Evolutionary conservation across 2,797 vertebrate species (phyloP), one percentile per base, ranked within the genome.

Genomic region (Karalla daura): DNA sequence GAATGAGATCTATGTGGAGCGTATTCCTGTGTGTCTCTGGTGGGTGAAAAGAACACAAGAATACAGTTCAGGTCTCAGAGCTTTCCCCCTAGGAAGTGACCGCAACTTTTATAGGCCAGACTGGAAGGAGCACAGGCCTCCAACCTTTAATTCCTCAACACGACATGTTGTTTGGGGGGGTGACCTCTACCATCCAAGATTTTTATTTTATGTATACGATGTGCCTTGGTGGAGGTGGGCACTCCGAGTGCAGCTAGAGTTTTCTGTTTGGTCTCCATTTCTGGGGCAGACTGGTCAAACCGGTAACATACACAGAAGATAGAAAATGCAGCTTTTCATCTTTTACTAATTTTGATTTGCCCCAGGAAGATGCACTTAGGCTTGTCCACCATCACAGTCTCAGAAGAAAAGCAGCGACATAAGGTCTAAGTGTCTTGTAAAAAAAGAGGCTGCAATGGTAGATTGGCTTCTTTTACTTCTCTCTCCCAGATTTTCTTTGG

Each of bases 31-130:
- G 41, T 60, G 81, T 63, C 46, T 65, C 58, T 55, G 63, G 27
- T 40, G 53, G 70, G 54, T n/a, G 53, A n/a, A 24, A 69, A 69
- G 60, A 83, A 64, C 32, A 24, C n/a, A 10, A 49, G 21, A 63
- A 63, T 55, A 4, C 7, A 51, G 39, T 61, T 67, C 50, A 51
- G 49, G 49, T 70, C 63, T 71, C 36, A 25, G 59, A 46, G 47
- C 43, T 63, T 75, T 68, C 50, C 50, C 68, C 50, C 56, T 8
- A 72, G 70, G 72, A 85, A 49, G 63, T 64, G 47, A 41, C 47
- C 21, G 1, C 4, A 39, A 40, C 47, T 70, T 88, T 89, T 86
- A 81, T 60, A 60, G 78, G 80, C 53, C 66, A 44, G 14, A 54
- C 17, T 69, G 55, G 40, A 88, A 66, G 47, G 70, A 44, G 32